These are phyloP conservation scores for Drosophila orosa DNA, from an alignment of 1,140 invertebrate species.

Conservation along the genomic window DNA sequence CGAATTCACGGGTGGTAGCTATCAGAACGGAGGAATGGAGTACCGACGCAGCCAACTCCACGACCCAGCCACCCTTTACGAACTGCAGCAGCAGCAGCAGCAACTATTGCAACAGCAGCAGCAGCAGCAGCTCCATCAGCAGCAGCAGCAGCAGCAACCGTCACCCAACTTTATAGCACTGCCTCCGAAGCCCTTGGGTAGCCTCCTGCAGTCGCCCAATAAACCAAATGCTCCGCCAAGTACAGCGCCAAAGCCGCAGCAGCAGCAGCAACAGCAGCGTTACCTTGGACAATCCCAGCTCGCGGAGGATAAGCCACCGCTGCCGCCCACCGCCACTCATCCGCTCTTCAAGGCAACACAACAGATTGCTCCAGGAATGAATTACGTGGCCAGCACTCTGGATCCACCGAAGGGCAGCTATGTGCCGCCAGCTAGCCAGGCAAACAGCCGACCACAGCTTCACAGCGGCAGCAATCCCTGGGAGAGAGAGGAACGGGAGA, in stretches of 20 bases:
- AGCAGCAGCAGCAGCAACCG: slow-evolving; percentile 68
- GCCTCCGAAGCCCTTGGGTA: slow-evolving; percentile 73
- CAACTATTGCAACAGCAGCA: slow-evolving; percentile 70
- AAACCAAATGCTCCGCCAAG: slow-evolving; percentile 71
- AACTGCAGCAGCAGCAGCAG: slow-evolving; percentile 66
- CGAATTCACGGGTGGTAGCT: slow-evolving; percentile 49
- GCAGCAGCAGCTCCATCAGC: slow-evolving; percentile 54
- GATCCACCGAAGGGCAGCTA: slow-evolving; percentile 91
- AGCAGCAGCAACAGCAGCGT: slow-evolving; percentile 72
- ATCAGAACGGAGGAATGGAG: slow-evolving; percentile 70
- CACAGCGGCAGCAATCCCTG: slow-evolving; percentile 89
- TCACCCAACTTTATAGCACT: slow-evolving; percentile 76
- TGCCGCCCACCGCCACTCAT: slow-evolving; percentile 90
- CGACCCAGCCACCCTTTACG: slow-evolving; percentile 68
- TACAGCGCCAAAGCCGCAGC: slow-evolving; percentile 83
- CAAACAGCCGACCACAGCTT: slow-evolving; percentile 35
- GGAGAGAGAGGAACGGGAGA: slow-evolving; percentile 95
- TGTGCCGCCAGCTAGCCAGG: slow-evolving; percentile 86
- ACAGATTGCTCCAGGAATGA: slow-evolving; percentile 75
- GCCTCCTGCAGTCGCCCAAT: slow-evolving; percentile 70
- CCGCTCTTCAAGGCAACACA: slow-evolving; percentile 89
- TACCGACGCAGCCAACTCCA: slow-evolving; percentile 72
- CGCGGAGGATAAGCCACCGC: slow-evolving; percentile 87
- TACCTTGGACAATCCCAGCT: slow-evolving; percentile 34
- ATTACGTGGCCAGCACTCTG: slow-evolving; percentile 86